Conservation (phyloP, 2,113 vertebrate genomes). For the Chloropsis cyanopogon region DNA sequence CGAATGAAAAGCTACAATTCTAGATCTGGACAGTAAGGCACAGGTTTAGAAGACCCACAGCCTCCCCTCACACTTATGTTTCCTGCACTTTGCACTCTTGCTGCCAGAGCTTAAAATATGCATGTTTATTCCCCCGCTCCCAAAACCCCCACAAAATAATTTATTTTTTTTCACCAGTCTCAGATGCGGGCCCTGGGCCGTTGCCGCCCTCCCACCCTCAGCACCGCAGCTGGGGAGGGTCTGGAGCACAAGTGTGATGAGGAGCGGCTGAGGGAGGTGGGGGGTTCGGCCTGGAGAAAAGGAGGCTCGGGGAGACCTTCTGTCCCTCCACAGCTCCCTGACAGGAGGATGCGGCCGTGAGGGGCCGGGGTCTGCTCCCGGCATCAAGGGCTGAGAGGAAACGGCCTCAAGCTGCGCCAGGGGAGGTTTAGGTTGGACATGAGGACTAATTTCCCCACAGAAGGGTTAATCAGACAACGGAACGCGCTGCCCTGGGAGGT, state of each 20-base stretch:
- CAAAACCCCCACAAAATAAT: neutral
- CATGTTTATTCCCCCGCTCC: rapidly evolving
- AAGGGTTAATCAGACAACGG: neutral
- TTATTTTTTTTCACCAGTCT: neutral
- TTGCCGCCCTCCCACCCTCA: neutral
- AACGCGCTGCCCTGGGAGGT: neutral
- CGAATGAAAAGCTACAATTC: neutral
- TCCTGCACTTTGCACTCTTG: rapidly evolving
- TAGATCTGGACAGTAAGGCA: rapidly evolving
- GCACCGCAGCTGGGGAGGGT: neutral
- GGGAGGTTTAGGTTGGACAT: neutral
- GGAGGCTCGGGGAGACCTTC: neutral
- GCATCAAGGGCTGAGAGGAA: neutral
- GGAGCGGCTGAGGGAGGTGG: neutral
- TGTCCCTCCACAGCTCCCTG: neutral
- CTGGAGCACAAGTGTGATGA: neutral
- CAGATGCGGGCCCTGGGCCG: neutral
- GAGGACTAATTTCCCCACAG: neutral
- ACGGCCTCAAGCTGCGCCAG: neutral
- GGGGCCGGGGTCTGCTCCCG: neutral
- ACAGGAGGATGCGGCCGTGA: neutral
- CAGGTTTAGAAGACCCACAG: too few relatives aligned
- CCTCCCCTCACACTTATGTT: rapidly evolving
- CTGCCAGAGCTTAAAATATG: neutral
- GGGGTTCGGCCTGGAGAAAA: neutral